These are phyloP conservation scores for Congeria kusceri DNA, from an alignment of 2,888 invertebrate genomes.

Conservation along the genomic window DNA sequence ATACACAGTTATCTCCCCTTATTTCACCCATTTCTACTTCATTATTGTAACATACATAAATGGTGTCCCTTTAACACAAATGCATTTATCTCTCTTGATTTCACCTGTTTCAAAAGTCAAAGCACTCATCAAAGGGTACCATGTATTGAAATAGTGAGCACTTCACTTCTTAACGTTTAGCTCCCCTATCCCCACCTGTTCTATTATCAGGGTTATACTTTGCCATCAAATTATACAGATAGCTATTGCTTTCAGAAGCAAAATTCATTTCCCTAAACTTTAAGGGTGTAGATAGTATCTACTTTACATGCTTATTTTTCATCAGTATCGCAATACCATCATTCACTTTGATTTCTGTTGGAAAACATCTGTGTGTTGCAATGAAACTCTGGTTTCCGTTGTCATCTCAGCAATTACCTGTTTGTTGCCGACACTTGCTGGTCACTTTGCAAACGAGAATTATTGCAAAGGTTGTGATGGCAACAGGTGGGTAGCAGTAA, in stretches of 20 bases:
- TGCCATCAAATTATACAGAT: constrained; percentile 33
- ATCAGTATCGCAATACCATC: constrained; percentile 21
- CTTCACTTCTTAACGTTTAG: too few relatives aligned
- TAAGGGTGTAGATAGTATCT: constrained; percentile 58
- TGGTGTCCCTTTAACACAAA: constrained; percentile 44
- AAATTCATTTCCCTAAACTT: constrained; percentile 55
- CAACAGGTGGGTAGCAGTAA: too few relatives aligned
- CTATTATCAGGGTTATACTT: constrained; percentile 49
- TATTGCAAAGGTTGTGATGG: too few relatives aligned
- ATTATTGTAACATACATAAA: constrained; percentile 2
- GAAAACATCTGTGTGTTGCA: constrained; percentile 43
- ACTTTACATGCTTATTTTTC: constrained; percentile 49
- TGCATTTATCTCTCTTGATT: constrained; percentile 53
- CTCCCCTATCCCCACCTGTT: constrained; percentile 47
- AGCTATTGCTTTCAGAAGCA: constrained; percentile 38
- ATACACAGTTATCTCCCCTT: too few relatives aligned
- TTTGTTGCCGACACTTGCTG: constrained; percentile 5
- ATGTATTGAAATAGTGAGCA: too few relatives aligned
- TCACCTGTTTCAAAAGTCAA: constrained; percentile 39
- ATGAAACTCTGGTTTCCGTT: background rate
- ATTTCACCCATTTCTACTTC: too few relatives aligned
- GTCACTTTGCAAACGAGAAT: background rate
- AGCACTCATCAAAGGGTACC: too few relatives aligned
- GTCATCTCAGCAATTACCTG: background rate
- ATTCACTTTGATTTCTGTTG: constrained; percentile 35